Percentiles rank a stretch among this genome's conserved stretches.
Conservation (phyloP, 2,113 vertebrate species). For the Gallinago media region DNA sequence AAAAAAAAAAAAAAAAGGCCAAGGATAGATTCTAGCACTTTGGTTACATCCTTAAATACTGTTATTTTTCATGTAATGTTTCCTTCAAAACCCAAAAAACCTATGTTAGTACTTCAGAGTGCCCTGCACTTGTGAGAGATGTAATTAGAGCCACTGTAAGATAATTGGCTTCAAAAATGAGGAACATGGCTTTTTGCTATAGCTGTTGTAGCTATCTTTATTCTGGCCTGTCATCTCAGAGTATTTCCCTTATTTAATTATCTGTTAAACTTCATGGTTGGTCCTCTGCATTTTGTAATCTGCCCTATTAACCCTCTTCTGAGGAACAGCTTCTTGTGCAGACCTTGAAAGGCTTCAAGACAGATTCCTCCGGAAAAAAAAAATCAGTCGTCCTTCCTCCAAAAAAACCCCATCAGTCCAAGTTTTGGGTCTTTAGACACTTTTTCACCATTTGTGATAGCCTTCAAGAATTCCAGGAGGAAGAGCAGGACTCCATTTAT, state of each 20-base stretch:
- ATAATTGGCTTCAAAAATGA: background rate
- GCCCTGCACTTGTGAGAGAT: background rate
- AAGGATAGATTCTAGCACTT: background rate
- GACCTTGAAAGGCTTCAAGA: background rate
- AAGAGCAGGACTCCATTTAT: background rate
- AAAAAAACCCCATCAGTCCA: rapidly evolving
- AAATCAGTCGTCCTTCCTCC: background rate
- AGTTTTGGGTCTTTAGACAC: background rate
- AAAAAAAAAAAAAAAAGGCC: background rate
- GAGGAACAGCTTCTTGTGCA: background rate
- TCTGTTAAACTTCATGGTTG: background rate
- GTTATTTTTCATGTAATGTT: background rate
- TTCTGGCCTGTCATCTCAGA: background rate
- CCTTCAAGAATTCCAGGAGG: background rate
- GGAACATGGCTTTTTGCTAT: background rate
- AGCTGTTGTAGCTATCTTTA: background rate
- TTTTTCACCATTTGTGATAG: background rate
- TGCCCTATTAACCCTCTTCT: background rate
- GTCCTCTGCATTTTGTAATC: background rate
- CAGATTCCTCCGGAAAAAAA: background rate
- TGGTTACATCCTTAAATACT: background rate
- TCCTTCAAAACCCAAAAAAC: background rate
- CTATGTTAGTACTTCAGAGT: background rate
- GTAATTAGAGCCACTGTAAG: background rate
- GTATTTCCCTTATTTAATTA: background rate